Percentiles rank a stretch among this genome's conserved stretches.
Evolutionary conservation across 2,888 invertebrate species (phyloP).

Genomic region (Physocephala rufipes): DNA sequence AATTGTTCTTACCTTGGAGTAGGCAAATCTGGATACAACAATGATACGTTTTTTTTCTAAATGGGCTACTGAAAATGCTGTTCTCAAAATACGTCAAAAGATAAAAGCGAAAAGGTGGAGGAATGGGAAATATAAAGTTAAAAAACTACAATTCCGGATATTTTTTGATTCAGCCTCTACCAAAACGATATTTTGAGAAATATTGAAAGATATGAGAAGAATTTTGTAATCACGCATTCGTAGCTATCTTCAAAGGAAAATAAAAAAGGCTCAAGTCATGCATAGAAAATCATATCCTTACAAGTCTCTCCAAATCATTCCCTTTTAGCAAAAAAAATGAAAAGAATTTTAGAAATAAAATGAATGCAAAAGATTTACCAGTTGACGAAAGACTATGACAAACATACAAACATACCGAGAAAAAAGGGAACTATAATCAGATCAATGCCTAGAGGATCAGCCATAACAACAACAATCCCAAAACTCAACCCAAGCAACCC

Average conservation of each 20-base stretch:
- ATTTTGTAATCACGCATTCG: too few species aligned
- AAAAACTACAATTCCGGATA: too few species aligned
- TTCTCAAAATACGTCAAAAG: too few species aligned
- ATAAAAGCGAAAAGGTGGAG: too few species aligned
- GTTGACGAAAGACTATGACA: background rate
- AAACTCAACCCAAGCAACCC: background rate
- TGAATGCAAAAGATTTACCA: constrained; percentile 6
- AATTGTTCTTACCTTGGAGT: background rate
- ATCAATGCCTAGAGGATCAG: too few species aligned
- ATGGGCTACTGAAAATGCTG: background rate
- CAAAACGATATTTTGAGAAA: too few species aligned
- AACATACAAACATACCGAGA: background rate
- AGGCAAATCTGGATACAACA: background rate
- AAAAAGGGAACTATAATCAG: too few species aligned
- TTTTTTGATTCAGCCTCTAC: too few species aligned
- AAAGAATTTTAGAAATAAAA: background rate
- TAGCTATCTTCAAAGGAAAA: background rate
- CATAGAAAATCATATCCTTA: constrained; percentile 9
- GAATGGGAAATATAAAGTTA: too few species aligned
- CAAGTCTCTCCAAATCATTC: background rate
- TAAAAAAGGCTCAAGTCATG: background rate
- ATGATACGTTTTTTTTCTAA: too few species aligned
- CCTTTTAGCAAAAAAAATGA: background rate
- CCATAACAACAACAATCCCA: background rate
- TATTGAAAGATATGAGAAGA: too few species aligned